Conservation (phyloP, 1,140 invertebrate species). For the Holcopasites calliopsidis region DNA sequence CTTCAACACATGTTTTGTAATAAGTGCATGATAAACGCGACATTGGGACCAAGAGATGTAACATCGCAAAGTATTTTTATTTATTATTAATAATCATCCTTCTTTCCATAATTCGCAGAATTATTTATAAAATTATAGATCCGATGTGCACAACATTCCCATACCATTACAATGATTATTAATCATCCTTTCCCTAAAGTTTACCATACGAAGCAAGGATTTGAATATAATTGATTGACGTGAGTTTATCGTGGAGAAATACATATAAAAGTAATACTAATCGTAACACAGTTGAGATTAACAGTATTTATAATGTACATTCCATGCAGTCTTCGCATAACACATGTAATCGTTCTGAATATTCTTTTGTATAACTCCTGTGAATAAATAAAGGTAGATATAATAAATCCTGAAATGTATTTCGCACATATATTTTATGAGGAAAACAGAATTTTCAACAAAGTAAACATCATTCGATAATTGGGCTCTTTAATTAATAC, state of each 20-base stretch:
- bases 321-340: background rate
- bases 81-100: background rate
- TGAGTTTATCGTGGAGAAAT: background rate
- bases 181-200: too few species aligned
- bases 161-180: too few species aligned
- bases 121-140: background rate
- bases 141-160: too few species aligned
- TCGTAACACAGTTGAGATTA: background rate
- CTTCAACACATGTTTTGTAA: slow-evolving; percentile 55
- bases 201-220: background rate
- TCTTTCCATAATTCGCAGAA: slow-evolving; percentile 6
- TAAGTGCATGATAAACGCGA: background rate
- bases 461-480: too few species aligned
- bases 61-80: slow-evolving; percentile 24
- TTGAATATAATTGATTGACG: background rate
- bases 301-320: background rate
- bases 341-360: background rate
- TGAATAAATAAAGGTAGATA: slow-evolving; percentile 33
- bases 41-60: slow-evolving; percentile 47
- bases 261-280: too few species aligned
- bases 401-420: background rate
- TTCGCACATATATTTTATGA: background rate
- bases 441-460: background rate
- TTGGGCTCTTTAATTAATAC: too few species aligned
- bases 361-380: slow-evolving; percentile 35